These are phyloP conservation scores for Zoanthus sociatus DNA, from an alignment of 92 coral and sea anemone species.

Conservation along the genomic window DNA sequence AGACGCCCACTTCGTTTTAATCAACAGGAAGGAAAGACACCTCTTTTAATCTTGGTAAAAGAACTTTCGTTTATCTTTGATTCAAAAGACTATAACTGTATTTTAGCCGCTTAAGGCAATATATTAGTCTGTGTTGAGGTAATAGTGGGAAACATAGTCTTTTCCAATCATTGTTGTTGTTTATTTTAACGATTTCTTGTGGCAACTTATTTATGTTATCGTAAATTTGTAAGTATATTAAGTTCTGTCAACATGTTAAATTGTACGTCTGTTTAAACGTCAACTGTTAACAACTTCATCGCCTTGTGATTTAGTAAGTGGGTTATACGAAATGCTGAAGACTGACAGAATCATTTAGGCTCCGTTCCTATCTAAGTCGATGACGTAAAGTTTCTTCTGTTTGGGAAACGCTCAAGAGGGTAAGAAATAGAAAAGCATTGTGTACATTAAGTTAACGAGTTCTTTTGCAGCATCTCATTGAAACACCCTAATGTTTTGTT, in stretches of 20 bases:
- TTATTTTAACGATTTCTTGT: slow-evolving; percentile 1
- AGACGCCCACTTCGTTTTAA: slow-evolving; percentile 16
- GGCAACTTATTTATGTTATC: slow-evolving; percentile 24
- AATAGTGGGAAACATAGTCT: background rate
- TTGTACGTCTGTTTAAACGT: slow-evolving; percentile 29
- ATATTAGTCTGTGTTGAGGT: background rate
- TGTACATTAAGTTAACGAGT: background rate
- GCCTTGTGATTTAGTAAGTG: slow-evolving; percentile 9
- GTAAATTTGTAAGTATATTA: slow-evolving; percentile 12
- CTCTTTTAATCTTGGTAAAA: background rate
- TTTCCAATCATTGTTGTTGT: background rate
- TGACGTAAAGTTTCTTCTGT: background rate
- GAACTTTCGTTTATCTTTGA: background rate
- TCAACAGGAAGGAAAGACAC: slow-evolving; percentile 6
- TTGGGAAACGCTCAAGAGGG: background rate
- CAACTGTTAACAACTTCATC: slow-evolving; percentile 37
- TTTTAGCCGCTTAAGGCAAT: background rate
- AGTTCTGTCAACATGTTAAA: slow-evolving; percentile 46
- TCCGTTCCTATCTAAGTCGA: background rate
- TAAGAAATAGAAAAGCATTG: background rate
- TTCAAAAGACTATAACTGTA: background rate
- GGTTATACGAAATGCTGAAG: background rate
- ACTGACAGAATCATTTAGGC: slow-evolving; percentile 3
- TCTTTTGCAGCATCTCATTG: background rate
- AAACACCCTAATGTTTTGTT: too few relatives aligned